Conservation (phyloP, 1,140 invertebrate genomes). For the Teleopsis dalmanni region DNA sequence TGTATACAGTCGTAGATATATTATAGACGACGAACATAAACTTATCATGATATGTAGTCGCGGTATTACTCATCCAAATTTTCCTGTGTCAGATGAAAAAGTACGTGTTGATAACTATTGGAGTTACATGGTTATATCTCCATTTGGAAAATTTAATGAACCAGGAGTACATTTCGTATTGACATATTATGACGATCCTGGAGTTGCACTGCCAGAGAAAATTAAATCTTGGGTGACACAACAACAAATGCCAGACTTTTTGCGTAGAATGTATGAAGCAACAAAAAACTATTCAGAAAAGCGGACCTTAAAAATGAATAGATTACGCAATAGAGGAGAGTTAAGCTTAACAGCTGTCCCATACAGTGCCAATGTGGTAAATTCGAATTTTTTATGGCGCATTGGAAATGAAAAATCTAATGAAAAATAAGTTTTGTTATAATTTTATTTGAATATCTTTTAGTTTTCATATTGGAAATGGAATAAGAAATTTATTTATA, state of each 20-base stretch:
- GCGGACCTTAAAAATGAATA: constrained; percentile 32
- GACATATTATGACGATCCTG: constrained; percentile 83
- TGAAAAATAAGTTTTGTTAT: no score
- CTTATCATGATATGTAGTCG: constrained; percentile 48
- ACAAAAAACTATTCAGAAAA: constrained; percentile 38
- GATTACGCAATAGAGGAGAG: no score
- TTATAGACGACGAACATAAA: constrained; percentile 49
- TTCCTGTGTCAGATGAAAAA: constrained; percentile 38
- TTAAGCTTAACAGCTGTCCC: no score
- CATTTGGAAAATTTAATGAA: constrained; percentile 41
- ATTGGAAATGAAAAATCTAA: no score
- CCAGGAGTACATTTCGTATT: constrained; percentile 65
- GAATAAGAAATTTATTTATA: no score
- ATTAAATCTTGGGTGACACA: constrained; percentile 61
- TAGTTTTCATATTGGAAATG: no score
- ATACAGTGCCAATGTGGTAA: no score
- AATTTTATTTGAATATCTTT: no score
- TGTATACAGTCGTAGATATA: constrained; percentile 69
- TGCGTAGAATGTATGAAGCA: constrained; percentile 40
- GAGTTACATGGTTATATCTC: constrained; percentile 80
- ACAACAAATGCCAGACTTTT: constrained; percentile 43
- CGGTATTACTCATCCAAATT: constrained; percentile 39
- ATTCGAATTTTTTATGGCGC: no score
- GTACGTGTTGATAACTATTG: constrained; percentile 69
- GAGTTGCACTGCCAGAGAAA: constrained; percentile 58